phyloP scores from a whole-genome alignment of 2,888 invertebrate genomes.

The Timema cristinae region DNA sequence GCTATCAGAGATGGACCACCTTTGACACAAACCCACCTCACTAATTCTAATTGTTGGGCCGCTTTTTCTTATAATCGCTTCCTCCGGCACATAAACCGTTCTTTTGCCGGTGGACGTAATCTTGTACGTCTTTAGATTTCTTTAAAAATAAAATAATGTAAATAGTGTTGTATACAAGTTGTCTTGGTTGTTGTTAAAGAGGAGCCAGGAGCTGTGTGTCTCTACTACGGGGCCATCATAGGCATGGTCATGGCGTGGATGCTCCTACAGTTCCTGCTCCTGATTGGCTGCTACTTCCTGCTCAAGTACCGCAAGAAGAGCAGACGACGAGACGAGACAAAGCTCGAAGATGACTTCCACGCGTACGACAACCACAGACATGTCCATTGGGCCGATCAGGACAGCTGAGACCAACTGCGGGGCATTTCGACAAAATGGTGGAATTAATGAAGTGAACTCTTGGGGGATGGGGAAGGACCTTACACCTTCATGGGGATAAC shows the following conservation, averaged over 20 bases:
- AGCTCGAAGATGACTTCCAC: conserved; percentile 30
- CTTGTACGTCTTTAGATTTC: no score
- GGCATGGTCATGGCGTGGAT: conserved; percentile 35
- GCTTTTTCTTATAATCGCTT: no score
- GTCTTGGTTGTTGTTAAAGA: conserved; percentile 1
- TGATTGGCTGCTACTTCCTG: conserved; percentile 36
- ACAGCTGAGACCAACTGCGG: conserved; percentile 31
- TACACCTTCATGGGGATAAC: no score
- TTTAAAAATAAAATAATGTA: no score
- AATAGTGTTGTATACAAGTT: no score
- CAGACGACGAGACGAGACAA: conserved; percentile 33
- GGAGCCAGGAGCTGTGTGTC: conserved; percentile 31
- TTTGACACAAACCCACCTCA: no score
- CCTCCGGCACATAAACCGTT: no score
- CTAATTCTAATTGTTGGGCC: no score
- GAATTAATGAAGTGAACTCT: no score
- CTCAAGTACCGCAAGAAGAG: conserved; percentile 29
- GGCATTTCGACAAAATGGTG: neutral
- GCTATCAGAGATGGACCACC: no score
- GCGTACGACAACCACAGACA: conserved; percentile 54
- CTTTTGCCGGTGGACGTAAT: no score
- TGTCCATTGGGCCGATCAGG: conserved; percentile 67
- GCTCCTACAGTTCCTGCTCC: conserved; percentile 35
- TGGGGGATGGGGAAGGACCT: no score
- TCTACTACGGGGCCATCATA: conserved; percentile 35